phyloP scores from a whole-genome alignment of 1,140 invertebrate species.

The Caenorhabditis tropicalis region DNA sequence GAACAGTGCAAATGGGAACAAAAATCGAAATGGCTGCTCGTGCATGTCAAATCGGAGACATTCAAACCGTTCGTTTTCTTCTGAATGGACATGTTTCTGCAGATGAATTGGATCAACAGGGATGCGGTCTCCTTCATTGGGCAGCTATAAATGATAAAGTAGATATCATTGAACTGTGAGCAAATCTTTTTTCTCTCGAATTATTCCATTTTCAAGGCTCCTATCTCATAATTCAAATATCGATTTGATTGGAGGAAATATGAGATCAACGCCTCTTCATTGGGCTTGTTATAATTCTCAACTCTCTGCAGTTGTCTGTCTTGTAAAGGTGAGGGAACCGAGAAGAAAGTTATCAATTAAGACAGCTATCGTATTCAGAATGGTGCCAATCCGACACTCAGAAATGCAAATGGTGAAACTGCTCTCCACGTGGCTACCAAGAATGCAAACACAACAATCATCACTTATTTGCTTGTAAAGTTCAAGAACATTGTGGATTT shows the following conservation, averaged over 20 bases:
- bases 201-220: background rate
- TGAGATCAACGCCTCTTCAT: constrained; percentile 21
- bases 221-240: background rate
- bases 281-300: constrained; percentile 11
- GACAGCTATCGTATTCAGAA: too few species aligned
- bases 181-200: too few species aligned
- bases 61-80: constrained; percentile 23
- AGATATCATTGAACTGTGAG: constrained; percentile 6
- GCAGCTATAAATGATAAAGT: background rate
- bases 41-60: background rate
- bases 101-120: background rate
- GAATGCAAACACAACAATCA: background rate
- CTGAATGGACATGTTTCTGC: constrained; percentile 17
- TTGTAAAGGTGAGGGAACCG: background rate
- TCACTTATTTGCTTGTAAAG: constrained; percentile 8
- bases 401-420: background rate
- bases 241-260: background rate
- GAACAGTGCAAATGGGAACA: background rate
- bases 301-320: background rate
- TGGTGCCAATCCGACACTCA: constrained; percentile 1
- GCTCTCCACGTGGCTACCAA: background rate
- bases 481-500: background rate
- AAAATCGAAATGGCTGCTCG: background rate
- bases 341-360: too few species aligned
- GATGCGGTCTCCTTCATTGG: constrained; percentile 25